phyloP scores from a whole-genome alignment of 2,113 vertebrate genomes.

The Carassius auratus region DNA sequence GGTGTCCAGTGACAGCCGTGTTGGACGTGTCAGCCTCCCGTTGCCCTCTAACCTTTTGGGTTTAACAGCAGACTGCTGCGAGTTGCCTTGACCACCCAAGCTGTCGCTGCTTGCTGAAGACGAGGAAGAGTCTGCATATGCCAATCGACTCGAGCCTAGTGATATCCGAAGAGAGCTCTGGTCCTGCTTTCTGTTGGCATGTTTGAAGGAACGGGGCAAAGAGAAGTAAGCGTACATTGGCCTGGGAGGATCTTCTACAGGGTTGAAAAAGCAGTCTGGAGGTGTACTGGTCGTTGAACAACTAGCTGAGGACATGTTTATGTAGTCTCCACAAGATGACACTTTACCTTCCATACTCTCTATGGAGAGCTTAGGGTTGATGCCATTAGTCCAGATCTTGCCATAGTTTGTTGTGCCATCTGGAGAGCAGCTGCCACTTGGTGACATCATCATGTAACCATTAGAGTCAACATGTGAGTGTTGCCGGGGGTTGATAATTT shows the following conservation, averaged over 20 bases:
- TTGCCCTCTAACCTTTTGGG: conserved; percentile 74
- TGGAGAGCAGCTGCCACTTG: conserved; percentile 85
- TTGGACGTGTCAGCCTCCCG: conserved; percentile 78
- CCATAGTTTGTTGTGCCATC: conserved; percentile 76
- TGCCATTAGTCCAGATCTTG: conserved; percentile 83
- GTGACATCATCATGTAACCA: conserved; percentile 93
- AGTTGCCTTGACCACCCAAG: conserved; percentile 75
- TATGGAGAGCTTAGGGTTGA: conserved; percentile 72
- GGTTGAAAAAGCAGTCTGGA: conserved; percentile 81
- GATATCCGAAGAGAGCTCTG: conserved; percentile 75
- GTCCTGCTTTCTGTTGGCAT: conserved; percentile 71
- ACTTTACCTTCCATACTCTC: conserved; percentile 80
- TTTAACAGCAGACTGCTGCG: conserved; percentile 53
- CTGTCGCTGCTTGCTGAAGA: conserved; percentile 87
- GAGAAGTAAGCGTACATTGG: conserved; percentile 84
- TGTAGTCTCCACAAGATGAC: conserved; percentile 81
- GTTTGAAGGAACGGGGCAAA: conserved; percentile 86
- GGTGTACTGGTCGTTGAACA: conserved; percentile 84
- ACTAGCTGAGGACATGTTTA: conserved; percentile 89
- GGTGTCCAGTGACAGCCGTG: conserved; percentile 81
- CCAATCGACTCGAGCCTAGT: conserved; percentile 76
- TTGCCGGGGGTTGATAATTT: conserved; percentile 85
- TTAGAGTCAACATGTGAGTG: conserved; percentile 82
- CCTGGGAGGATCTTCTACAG: conserved; percentile 72
- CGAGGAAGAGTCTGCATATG: conserved; percentile 78